Base-by-base conservation (phyloP, 2,113 vertebrate genomes). In the Nematolebias whitei region DNA sequence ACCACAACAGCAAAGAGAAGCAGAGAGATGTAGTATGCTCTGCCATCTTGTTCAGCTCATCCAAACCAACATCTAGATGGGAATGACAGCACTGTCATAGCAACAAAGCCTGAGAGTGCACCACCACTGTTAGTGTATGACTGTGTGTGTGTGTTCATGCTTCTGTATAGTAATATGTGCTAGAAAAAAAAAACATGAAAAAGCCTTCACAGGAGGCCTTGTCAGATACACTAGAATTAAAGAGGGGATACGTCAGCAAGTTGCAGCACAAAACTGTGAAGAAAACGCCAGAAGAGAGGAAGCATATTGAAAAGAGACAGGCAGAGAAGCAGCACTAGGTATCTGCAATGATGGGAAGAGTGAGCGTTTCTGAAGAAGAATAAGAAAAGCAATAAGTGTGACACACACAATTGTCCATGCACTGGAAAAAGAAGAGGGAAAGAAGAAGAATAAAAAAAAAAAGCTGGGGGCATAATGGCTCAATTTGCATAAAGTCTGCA, bases 401-500 rank as follows among this genome's bases (percentile, higher is more conserved):
- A 63, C n/a, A 63, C 23, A 68, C 20, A 49, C 26, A 60, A 48
- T 62, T 62, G 38, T 43, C 57, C 49, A 26, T 63, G 63, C 18
- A 10, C 3, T 7, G 50, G 43, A 58, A 72, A 63, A 65, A 53
- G 39, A 19, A 2, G 0, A n/a, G 0, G 4, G 40, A 69, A 29
- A n/a, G n/a, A n/a, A n/a, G n/a, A n/a, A n/a, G n/a, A n/a, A n/a
- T n/a, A n/a, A n/a, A 29, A 29, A 29, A 61, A 66, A 53, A 64
- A 82, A 56, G 39, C 43, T 29, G 19, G 61, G 24, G 32, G 40
- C 20, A 40, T 56, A 69, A 74, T 49, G 68, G 53, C 53, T 80
- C 58, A 8, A 76, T 87, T 76, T 75, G 74, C 69, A 73, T 57
- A 9, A 69, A 74, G 71, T 68, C 56, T 74, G 57, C 73, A 81